phyloP scores from a whole-genome alignment of 2,888 invertebrate species.

The Noctua janthe region DNA sequence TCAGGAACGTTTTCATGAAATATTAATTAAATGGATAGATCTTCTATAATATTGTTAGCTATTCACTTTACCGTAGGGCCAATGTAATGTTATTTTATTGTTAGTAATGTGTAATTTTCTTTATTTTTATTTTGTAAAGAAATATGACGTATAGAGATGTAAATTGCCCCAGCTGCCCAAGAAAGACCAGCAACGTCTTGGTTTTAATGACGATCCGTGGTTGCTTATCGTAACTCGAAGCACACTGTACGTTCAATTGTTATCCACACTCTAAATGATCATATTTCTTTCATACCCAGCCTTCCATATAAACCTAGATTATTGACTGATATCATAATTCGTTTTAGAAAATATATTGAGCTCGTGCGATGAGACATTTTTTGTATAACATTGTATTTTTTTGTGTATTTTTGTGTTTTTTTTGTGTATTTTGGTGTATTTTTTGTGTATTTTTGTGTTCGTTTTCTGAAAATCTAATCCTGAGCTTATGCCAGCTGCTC shows the following conservation, averaged over 20 bases:
- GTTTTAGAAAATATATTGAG: constrained; percentile 6
- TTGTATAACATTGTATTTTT: constrained; percentile 2
- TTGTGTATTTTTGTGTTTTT: too few species aligned
- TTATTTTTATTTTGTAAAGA: background rate
- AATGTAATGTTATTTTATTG: constrained; percentile 13
- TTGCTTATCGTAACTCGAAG: background rate
- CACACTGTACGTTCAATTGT: background rate
- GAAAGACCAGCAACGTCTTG: background rate
- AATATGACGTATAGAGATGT: background rate
- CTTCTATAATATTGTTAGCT: background rate
- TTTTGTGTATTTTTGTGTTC: too few species aligned
- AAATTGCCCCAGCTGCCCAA: too few species aligned
- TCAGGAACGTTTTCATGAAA: background rate
- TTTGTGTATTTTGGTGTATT: too few species aligned
- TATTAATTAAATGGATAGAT: background rate
- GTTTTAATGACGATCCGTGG: background rate
- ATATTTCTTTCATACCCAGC: background rate
- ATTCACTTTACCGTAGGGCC: background rate
- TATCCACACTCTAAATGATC: background rate
- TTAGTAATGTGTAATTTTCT: background rate
- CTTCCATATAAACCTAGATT: constrained; percentile 22
- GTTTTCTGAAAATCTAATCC: constrained; percentile 12
- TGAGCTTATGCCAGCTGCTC: background rate
- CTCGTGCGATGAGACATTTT: constrained; percentile 10
- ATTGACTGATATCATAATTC: constrained; percentile 42